Evolutionary conservation across 2,888 invertebrate species (phyloP).

Genomic region (Rhingia rostrata): DNA sequence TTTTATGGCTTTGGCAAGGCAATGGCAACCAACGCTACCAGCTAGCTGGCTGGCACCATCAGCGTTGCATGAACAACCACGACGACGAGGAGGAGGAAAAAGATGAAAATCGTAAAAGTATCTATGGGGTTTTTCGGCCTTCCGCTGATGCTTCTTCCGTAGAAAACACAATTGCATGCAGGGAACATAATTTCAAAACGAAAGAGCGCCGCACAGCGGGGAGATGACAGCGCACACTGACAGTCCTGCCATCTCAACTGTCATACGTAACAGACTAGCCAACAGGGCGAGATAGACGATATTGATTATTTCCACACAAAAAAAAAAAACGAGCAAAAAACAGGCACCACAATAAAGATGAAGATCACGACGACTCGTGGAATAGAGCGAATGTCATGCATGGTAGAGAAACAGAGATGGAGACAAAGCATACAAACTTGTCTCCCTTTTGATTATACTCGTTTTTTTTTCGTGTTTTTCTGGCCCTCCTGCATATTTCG

Average conservation of each 20-base stretch:
- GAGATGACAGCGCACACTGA: conserved; percentile 44
- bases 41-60: conserved; percentile 14
- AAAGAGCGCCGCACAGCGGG: conserved; percentile 47
- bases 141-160: conserved; percentile 18
- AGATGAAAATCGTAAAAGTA: conserved; percentile 53
- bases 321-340: background rate
- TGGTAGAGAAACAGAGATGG: conserved; percentile 59
- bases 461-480: conserved; percentile 8
- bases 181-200: conserved; percentile 37
- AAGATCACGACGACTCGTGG: conserved; percentile 52
- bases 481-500: conserved; percentile 41
- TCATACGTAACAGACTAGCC: conserved; percentile 13
- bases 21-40: conserved; percentile 13
- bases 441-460: conserved; percentile 45
- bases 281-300: conserved; percentile 55
- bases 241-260: conserved; percentile 50
- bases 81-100: conserved; percentile 44
- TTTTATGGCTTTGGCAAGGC: conserved; percentile 2
- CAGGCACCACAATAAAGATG: conserved; percentile 58
- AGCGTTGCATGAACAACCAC: conserved; percentile 9
- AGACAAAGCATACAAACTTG: conserved; percentile 33
- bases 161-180: conserved; percentile 26
- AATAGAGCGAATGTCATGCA: conserved; percentile 56
- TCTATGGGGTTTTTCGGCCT: conserved; percentile 16
- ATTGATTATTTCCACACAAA: conserved; percentile 62